phyloP scores from a whole-genome alignment of 2,797 vertebrate genomes.

The Halcyon leucocephala region DNA sequence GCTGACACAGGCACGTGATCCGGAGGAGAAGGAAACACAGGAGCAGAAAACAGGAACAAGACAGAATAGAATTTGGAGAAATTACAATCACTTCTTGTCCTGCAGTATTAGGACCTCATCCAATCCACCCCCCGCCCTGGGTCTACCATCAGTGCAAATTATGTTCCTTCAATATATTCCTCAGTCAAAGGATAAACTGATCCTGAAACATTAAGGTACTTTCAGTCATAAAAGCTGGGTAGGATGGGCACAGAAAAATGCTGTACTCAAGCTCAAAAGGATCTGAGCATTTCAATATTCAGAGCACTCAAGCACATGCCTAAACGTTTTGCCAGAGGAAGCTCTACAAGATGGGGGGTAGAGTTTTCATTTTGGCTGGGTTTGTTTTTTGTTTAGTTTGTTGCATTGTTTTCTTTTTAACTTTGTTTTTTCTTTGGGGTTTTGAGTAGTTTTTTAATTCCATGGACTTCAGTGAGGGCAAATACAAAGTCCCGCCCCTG shows the following conservation, averaged over 20 bases:
- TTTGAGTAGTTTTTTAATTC: not conserved
- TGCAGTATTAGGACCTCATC: not conserved
- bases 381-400: too few species aligned
- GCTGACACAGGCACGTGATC: fast-evolving
- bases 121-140: fast-evolving
- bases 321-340: not conserved
- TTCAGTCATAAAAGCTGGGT: not conserved
- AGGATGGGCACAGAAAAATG: not conserved
- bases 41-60: not conserved
- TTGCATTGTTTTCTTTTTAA: not conserved
- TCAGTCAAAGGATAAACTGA: not conserved
- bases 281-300: not conserved
- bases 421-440: not conserved
- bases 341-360: not conserved
- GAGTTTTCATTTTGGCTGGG: not conserved
- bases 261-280: not conserved
- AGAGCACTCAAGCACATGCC: not conserved
- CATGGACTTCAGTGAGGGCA: not conserved
- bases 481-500: not conserved
- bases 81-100: not conserved
- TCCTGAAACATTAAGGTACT: not conserved
- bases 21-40: not conserved
- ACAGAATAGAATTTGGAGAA: not conserved
- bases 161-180: not conserved
- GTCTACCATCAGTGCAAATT: not conserved